Percentiles rank a stretch among this genome's conserved stretches.
Evolutionary conservation across 2,797 vertebrate genomes (phyloP).

Genomic region (Anas bahamensis): DNA sequence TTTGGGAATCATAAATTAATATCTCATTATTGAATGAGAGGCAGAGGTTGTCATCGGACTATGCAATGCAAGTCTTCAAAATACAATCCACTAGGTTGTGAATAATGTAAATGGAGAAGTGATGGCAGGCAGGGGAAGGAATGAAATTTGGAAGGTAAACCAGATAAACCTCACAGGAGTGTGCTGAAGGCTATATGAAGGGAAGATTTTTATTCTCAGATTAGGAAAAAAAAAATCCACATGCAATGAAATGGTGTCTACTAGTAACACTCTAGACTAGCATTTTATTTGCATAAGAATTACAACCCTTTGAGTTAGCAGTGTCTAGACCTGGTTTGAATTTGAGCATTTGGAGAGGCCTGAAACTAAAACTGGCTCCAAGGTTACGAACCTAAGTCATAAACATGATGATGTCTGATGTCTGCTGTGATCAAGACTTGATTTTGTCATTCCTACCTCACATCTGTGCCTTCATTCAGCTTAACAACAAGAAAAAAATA

Average conservation of each 20-base stretch:
- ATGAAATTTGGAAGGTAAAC: neutral
- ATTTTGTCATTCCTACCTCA: neutral
- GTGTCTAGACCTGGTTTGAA: neutral
- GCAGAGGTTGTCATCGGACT: neutral
- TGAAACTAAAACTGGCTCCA: neutral
- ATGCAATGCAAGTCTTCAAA: neutral
- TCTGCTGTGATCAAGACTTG: neutral
- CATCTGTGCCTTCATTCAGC: neutral
- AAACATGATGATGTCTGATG: neutral
- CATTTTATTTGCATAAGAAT: neutral
- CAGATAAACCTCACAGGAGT: neutral
- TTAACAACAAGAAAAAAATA: neutral
- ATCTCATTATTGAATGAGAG: neutral
- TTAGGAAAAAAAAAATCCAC: neutral
- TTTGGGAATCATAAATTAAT: neutral
- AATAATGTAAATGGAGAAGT: neutral
- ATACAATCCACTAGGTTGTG: neutral
- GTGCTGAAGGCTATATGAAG: neutral
- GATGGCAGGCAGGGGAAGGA: neutral
- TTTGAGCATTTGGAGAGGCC: neutral
- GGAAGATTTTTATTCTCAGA: neutral
- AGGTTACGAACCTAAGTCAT: neutral
- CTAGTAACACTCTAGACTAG: neutral
- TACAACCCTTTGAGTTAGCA: neutral
- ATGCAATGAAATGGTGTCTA: neutral